phyloP scores from a whole-genome alignment of 2,113 vertebrate species.

The Grus americana region DNA sequence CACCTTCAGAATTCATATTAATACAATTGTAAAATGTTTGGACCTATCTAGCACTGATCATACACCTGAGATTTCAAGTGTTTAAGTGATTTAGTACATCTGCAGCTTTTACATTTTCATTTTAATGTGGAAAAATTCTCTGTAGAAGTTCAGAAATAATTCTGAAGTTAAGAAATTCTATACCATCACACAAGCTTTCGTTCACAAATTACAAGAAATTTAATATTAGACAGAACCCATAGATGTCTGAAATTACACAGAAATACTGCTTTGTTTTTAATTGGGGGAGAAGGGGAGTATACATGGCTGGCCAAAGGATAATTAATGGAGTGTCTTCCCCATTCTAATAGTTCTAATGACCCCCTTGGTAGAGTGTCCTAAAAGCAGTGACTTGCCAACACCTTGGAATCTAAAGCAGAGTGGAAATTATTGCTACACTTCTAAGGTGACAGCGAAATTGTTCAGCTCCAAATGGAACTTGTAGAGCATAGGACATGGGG shows the following conservation, averaged over 20 bases:
- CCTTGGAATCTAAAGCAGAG: conserved; percentile 27
- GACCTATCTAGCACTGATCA: neutral
- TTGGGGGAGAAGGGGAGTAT: fast-evolving
- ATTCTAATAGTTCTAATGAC: neutral
- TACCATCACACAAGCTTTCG: neutral
- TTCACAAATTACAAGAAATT: neutral
- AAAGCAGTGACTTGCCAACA: neutral
- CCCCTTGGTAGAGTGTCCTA: neutral
- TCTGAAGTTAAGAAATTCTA: neutral
- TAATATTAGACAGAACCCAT: neutral
- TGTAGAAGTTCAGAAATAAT: neutral
- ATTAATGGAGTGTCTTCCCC: neutral
- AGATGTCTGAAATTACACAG: neutral
- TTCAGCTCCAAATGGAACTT: conserved; percentile 46
- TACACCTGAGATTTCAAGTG: neutral
- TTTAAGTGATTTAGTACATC: neutral
- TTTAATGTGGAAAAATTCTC: neutral
- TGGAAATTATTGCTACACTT: conserved; percentile 53
- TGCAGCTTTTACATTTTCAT: neutral
- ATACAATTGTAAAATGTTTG: neutral
- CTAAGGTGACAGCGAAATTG: conserved; percentile 39
- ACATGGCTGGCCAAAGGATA: neutral
- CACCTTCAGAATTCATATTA: neutral
- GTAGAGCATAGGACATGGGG: neutral
- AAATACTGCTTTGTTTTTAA: neutral